Base-by-base conservation (phyloP, 2,888 invertebrate species). In the Tachystola acroxantha region DNA sequence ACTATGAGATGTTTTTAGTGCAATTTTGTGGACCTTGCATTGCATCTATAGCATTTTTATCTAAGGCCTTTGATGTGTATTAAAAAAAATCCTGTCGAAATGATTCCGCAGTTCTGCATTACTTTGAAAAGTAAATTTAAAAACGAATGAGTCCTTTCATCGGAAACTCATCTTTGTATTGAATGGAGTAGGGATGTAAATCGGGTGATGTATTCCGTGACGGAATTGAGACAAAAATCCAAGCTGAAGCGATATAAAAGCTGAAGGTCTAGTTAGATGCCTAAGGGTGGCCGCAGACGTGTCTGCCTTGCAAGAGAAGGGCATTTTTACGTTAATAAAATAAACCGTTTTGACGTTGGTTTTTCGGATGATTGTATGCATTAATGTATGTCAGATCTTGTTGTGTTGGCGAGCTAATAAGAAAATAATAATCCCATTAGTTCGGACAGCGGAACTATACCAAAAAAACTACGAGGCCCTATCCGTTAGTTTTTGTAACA, bases 201-300 rank as follows among this genome's bases (percentile, higher is more conserved):
- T 27, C 3, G 19, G 10, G 27, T 19, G 10, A 11, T 27, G 14
- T 11, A 19, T 9, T 11, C 19, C 10, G n/a, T 10, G 10, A 9
- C 16, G 34, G 34, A 34, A 19, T 34, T 34, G 34, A 26, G 34
- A 27, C 34, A 34, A 34, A 34, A 34, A 34, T 34, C 34, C 34
- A 19, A 34, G 10, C 19, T 27, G 13, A 30, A 22, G 34, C 34
- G 34, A 34, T 34, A 34, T 34, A 34, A 27, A 34, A 34, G 34
- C 34, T 34, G 34, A 34, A 34, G 26, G 34, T 34, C 27, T 34
- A 34, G 24, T 33, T 33, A 16, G 19, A 34, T 26, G 13, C 19
- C 3, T 34, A 34, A 34, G 19, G 34, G 14, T 6, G 13, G 3
- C 2, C 7, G 10, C 25, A 25, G 11, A 33, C 33, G 33, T 3